A percentile compares a stretch with the other conserved stretches of the same genome.
phyloP scores from a whole-genome alignment of 2,113 vertebrate genomes.

The Actenoides lindsayi region DNA sequence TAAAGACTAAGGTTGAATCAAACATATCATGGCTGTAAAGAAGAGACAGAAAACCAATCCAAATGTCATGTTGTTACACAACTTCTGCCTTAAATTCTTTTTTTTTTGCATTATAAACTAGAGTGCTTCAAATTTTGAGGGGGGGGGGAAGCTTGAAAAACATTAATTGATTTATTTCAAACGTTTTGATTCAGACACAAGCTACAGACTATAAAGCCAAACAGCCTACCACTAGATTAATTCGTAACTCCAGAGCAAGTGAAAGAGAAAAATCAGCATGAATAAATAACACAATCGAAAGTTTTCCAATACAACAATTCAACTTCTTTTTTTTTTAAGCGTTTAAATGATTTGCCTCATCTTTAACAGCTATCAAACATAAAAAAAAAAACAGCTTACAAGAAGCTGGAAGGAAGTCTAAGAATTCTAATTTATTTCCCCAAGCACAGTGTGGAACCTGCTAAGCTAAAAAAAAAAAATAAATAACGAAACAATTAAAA shows the following conservation, averaged over 20 bases:
- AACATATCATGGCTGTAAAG: background rate
- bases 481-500: background rate
- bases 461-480: background rate
- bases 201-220: background rate
- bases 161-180: background rate
- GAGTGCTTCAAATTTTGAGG: background rate
- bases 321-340: background rate
- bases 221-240: background rate
- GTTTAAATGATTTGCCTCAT: fast-evolving
- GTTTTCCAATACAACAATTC: background rate
- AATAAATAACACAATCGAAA: background rate
- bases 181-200: background rate
- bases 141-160: background rate
- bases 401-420: background rate
- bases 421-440: background rate
- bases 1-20: background rate
- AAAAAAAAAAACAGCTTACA: fast-evolving
- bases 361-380: background rate
- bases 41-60: background rate
- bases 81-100: background rate
- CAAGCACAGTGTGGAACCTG: fast-evolving
- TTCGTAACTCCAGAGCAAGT: background rate
- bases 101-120: background rate
- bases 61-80: background rate
- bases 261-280: background rate